Percentiles rank a stretch among this genome's conserved stretches.
phyloP scores from a whole-genome alignment of 2,797 vertebrate species.

The Glyptemys insculpta region DNA sequence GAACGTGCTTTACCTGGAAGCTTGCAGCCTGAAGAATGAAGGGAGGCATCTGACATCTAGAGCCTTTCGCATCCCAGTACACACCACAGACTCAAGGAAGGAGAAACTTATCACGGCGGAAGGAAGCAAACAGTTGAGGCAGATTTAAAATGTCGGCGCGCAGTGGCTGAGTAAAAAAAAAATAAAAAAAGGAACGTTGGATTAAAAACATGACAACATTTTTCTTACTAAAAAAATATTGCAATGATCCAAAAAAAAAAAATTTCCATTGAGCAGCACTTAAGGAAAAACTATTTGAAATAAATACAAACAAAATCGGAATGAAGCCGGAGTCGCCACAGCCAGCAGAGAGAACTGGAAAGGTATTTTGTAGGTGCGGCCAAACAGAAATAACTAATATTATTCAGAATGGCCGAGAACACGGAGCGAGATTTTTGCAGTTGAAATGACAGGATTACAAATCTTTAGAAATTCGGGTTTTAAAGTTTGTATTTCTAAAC shows the following conservation, averaged over 20 bases:
- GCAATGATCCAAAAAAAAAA: neutral
- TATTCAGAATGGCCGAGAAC: neutral
- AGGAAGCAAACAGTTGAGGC: constrained; percentile 28
- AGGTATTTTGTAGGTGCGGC: neutral
- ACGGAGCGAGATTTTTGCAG: no score
- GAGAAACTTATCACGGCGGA: constrained; percentile 17
- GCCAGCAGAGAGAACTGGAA: neutral
- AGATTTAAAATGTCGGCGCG: constrained; percentile 42
- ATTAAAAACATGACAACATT: rapidly evolving
- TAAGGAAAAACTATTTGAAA: neutral
- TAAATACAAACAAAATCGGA: neutral
- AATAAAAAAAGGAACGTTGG: neutral
- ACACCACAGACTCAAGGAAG: constrained; percentile 4
- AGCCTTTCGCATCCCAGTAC: constrained; percentile 11
- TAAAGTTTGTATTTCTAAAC: neutral
- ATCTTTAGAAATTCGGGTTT: neutral
- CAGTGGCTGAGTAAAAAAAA: neutral
- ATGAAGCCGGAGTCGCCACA: neutral
- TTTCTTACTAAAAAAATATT: rapidly evolving
- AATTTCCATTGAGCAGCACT: rapidly evolving
- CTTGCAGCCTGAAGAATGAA: neutral
- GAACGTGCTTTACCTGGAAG: constrained; percentile 32
- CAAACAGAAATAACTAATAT: neutral
- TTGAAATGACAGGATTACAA: neutral
- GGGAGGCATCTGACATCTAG: neutral